Evolutionary conservation across 2,888 invertebrate genomes (phyloP).

Genomic region (Anorthoa munda): DNA sequence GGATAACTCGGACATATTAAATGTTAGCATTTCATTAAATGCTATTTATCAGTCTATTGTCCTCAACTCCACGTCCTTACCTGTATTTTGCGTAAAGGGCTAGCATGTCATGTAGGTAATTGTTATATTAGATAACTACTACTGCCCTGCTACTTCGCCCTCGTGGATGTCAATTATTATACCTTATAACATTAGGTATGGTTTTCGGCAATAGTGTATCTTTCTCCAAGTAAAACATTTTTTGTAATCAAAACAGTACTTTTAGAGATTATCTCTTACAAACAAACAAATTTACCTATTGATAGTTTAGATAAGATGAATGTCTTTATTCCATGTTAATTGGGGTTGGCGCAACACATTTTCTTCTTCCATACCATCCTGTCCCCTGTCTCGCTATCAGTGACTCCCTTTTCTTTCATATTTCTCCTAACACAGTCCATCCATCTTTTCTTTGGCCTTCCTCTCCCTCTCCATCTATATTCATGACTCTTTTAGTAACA

Average conservation of each 20-base stretch:
- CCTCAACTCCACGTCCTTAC: not conserved
- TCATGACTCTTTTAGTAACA: too few relatives aligned
- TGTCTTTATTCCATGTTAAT: not conserved
- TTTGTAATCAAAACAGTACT: not conserved
- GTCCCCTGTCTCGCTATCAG: too few relatives aligned
- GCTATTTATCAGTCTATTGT: not conserved
- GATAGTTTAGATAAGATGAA: not conserved
- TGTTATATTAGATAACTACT: not conserved
- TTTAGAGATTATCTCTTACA: not conserved
- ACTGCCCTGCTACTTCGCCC: not conserved
- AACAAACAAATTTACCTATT: not conserved
- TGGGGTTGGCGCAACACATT: too few relatives aligned
- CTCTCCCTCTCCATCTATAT: too few relatives aligned
- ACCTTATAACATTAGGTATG: not conserved
- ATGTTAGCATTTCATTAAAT: not conserved
- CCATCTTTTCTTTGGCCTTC: too few relatives aligned
- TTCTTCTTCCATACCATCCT: too few relatives aligned
- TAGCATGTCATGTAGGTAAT: not conserved
- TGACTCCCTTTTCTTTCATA: too few relatives aligned
- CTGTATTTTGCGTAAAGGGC: not conserved
- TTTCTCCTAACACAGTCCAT: too few relatives aligned
- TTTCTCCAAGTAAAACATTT: not conserved
- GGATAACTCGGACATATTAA: not conserved
- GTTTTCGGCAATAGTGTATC: not conserved
- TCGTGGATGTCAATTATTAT: not conserved